Base-by-base conservation (phyloP, 2,888 invertebrate species). In the Ctenicera cuprea region DNA sequence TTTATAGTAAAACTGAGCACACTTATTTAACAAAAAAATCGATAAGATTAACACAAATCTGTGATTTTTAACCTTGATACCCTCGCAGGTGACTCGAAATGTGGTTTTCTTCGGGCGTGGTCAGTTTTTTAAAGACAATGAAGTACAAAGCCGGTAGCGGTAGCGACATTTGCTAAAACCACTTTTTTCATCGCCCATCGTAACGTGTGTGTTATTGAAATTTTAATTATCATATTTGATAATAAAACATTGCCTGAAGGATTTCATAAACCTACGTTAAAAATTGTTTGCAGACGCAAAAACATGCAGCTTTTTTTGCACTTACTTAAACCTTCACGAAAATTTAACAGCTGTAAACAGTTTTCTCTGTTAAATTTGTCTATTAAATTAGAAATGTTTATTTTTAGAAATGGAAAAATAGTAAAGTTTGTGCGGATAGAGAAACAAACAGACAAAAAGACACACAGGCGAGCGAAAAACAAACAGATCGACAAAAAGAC, bases 11-110 rank as follows among this genome's bases (percentile, higher is more conserved):
- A 61, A 59, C 20, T 43, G 22, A 57, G 30, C 50, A 68, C 43
- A 41, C 3, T n/a, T n/a, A 54, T 64, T 64, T 8, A 3, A 22
- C 45, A 70, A 70, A 69, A 70, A 70, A 43, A 1, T 20, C 5
- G 18, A 41, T 26, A 41, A 70, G 48, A 62, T 61, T 59, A 61
- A 37, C 45, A 62, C 45, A 50, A 26, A 69, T 69, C 11, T 33
- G 33, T 22, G 5, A 38, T 26, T 69, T 52, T 69, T 45, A 73
- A 73, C 73, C 73, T 73, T 73, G 73, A 64, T 73, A 62, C 33
- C 73, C 57, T 73, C 30, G 20, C 68, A 73, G 52, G 72, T 59
- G 22, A 41, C n/a, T 69, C 63, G 52, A 73, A 73, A 73, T 67
- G 72, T 68, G 4, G 59, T 69, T 68, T 37, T 18, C 59, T 22